Evolutionary conservation across 2,797 vertebrate genomes (phyloP), one percentile per base, ranked within the genome.

Genomic region (Microctenopoma steveboyesi): DNA sequence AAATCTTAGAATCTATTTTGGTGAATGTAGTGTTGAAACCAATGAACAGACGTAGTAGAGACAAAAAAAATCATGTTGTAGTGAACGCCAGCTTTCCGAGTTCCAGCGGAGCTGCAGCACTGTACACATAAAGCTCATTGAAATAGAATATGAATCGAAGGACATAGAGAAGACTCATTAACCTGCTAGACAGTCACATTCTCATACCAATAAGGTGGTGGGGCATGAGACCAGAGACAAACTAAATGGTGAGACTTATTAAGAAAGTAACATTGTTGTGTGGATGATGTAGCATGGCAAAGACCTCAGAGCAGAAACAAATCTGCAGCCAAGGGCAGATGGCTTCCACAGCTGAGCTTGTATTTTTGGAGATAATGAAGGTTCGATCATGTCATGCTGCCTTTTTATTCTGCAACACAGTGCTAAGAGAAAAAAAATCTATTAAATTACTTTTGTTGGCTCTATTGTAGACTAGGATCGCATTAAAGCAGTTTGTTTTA

Each of bases 281-380:
- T 28, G 10, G 25, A 43, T 1, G 5, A n/a, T 22, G 35, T 40
- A 43, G 50, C 49, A 10, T 1, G 1, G 4, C 33, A 37, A 30
- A 67, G 43, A 53, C 27, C 48, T 48, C 4, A 39, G 37, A 33
- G 45, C 40, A 14, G 45, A 14, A 56, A 49, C 14, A 68, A 47
- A 65, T 69, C 56, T 46, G 37, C 46, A 66, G 52, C 61, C 48
- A 66, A 48, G 35, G 33, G 39, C 54, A 45, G 51, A 70, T 51
- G 39, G 61, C 50, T 50, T 51, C 18, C 43, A 37, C 28, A 30
- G 4, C 6, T 35, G 50, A 42, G 55, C 48, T 59, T 63, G 30
- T 30, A 45, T 58, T 57, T 52, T 30, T 48, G 12, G 16, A 69
- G 28, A 64, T 39, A 65, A 60, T 37, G 15, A 53, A 63, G 40